Evolutionary conservation across 1,140 invertebrate genomes (phyloP), one percentile per base, ranked within the genome.

Genomic region (Drosophila santomea): DNA sequence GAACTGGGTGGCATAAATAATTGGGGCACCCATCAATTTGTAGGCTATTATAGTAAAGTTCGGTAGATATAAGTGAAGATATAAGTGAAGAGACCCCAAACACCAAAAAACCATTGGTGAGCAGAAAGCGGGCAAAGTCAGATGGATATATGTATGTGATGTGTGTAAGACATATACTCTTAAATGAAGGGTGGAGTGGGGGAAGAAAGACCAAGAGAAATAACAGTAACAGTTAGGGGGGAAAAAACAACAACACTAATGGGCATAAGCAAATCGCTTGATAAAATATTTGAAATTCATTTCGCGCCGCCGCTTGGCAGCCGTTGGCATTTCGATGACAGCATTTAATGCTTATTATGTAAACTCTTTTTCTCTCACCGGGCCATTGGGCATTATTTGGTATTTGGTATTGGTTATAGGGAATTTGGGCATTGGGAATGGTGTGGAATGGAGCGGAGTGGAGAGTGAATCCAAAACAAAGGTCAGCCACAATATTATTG

Each of bases 311-410:
- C 58, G 36, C 66, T 78, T 78, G 75, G 66, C 63, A 68, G 74
- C 73, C 68, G 56, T 69, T 78, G 74, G 75, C 69, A 78, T 83
- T 84, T 83, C 75, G 80, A 83, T 83, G 80, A 84, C 80, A 84
- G 80, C 80, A 83, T 83, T 83, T 83, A 83, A 83, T 83, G 76
- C 60, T 50, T 84, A 84, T 83, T 83, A 83, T 84, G 80, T 84
- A 83, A 83, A 67, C 72, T 74, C 54, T 74, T 73, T 75, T 78
- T 61, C 32, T 39, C 45, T 48, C n/a, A 35, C 50, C 28, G 28
- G 28, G 5, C 28, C 5, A 6, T 0, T 8, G 28, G 8, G 28
- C 7, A 32, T 32, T 10, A 32, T 14, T 14, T 12, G 11, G 25
- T 39, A 12, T 54, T 52, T 7, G 38, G n/a, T 17, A 39, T 28